A percentile compares a stretch with the other conserved stretches of the same genome.
Evolutionary conservation across 2,888 invertebrate species (phyloP).

Genomic region (Drosophila nr. medialis): DNA sequence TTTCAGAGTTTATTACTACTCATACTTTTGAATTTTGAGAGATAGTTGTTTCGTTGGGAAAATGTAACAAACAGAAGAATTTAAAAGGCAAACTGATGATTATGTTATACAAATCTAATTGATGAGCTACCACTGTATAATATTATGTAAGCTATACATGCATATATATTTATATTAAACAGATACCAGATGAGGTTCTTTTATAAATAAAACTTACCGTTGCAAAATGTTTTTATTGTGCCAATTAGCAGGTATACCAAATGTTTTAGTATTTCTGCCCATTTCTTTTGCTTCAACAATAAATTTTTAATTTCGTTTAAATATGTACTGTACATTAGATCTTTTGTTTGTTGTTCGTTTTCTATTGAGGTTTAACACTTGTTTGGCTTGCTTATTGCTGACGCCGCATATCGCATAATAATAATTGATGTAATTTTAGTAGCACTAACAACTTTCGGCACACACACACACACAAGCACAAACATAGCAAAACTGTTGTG

Average conservation of each 20-base stretch:
- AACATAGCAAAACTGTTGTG: constrained; percentile 33
- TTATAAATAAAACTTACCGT: constrained; percentile 48
- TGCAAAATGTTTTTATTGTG: constrained; percentile 12
- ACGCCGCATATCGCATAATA: constrained; percentile 40
- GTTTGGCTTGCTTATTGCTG: constrained; percentile 34
- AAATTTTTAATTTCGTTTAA: constrained; percentile 14
- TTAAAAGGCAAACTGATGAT: not conserved
- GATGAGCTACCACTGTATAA: not conserved
- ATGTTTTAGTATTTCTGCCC: constrained; percentile 16
- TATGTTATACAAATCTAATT: not conserved
- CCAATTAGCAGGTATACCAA: constrained; percentile 34
- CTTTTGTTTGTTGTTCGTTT: constrained; percentile 3
- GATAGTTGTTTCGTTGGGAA: not conserved
- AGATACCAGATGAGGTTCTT: constrained; percentile 4
- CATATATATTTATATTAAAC: not conserved
- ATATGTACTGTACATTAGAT: constrained; percentile 4
- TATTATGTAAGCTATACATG: constrained; percentile 28
- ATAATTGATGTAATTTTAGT: constrained; percentile 46
- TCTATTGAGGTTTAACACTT: constrained; percentile 29
- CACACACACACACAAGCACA: constrained; percentile 47
- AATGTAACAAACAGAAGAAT: not conserved
- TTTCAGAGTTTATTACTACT: not conserved
- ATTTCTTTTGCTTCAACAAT: constrained; percentile 23
- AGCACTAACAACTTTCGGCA: constrained; percentile 54
- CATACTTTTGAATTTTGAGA: not conserved